Conservation (phyloP, 2,888 invertebrate species). For the Drosophila kanekoi region DNA sequence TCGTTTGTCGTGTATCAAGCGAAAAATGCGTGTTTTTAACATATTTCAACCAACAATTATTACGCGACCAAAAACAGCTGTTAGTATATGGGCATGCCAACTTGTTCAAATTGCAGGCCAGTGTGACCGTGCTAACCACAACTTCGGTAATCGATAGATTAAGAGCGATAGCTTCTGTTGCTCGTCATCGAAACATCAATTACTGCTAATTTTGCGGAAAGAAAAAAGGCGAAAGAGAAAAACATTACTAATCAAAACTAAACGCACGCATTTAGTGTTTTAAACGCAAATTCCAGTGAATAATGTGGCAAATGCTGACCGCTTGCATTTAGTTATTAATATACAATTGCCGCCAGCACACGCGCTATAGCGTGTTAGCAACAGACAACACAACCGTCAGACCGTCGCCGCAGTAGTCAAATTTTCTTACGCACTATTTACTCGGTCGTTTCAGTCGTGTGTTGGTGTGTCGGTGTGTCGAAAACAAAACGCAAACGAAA, state of each 20-base stretch:
- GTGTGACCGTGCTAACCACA: constrained; percentile 27
- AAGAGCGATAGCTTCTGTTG: constrained; percentile 28
- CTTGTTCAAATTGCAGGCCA: neutral
- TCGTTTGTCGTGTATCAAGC: constrained; percentile 67
- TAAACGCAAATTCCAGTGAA: constrained; percentile 35
- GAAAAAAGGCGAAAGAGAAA: constrained; percentile 42
- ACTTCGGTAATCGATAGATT: constrained; percentile 18
- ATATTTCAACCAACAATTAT: constrained; percentile 51
- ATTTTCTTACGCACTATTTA: constrained; percentile 64
- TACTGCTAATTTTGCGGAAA: constrained; percentile 61
- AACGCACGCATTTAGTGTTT: constrained; percentile 41
- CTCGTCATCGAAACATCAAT: constrained; percentile 53
- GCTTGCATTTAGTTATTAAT: constrained; percentile 47
- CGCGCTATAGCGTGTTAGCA: constrained; percentile 35
- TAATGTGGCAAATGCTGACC: constrained; percentile 46
- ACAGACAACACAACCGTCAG: constrained; percentile 50
- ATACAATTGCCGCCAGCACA: constrained; percentile 26
- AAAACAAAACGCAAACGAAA: constrained; percentile 62
- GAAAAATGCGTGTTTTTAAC: constrained; percentile 71
- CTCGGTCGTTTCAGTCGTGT: constrained; percentile 43
- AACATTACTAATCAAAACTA: constrained; percentile 54
- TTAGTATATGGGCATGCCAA: constrained; percentile 15
- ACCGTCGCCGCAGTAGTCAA: constrained; percentile 56
- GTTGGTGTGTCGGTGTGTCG: constrained; percentile 44
- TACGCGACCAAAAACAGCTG: constrained; percentile 56